These are phyloP conservation scores for Hoplodrina blanda DNA, from an alignment of 2,888 invertebrate species.

Conservation along the genomic window DNA sequence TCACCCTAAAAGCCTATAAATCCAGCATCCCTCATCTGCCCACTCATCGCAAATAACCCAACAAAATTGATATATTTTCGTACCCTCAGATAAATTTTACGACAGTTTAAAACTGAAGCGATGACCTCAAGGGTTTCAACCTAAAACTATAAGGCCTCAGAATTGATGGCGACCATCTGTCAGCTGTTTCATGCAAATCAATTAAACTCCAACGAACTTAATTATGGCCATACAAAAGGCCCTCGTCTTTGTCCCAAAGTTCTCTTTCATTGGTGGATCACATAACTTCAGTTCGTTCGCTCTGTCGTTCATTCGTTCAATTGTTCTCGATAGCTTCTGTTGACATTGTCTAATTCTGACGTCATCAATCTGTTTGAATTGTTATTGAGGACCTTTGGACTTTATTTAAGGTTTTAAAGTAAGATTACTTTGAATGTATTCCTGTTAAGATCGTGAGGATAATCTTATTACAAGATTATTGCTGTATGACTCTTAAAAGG, in stretches of 20 bases:
- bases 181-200: conserved; percentile 67
- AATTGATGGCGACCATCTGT: conserved; percentile 63
- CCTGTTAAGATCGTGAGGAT: neutral
- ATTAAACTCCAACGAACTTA: conserved; percentile 71
- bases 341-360: conserved; percentile 61
- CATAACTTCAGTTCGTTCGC: conserved; percentile 62
- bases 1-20: conserved; percentile 15
- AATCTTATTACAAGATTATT: neutral
- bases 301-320: conserved; percentile 51
- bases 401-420: conserved; percentile 9
- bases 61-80: conserved; percentile 42
- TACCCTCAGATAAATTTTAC: conserved; percentile 51
- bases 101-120: conserved; percentile 49
- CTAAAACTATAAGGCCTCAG: conserved; percentile 60
- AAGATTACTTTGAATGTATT: neutral
- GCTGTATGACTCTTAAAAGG: no score
- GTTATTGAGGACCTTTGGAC: conserved; percentile 30
- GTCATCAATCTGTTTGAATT: conserved; percentile 51
- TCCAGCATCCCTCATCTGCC: conserved; percentile 4
- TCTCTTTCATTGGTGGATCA: conserved; percentile 65
- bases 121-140: conserved; percentile 55
- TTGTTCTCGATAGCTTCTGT: conserved; percentile 50
- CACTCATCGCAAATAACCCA: conserved; percentile 24
- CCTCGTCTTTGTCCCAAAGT: conserved; percentile 60
- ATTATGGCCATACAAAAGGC: conserved; percentile 70